A percentile compares a stretch with the other conserved stretches of the same genome.
Conservation (phyloP, 2,797 vertebrate genomes). For the Darevskia mixta region DNA sequence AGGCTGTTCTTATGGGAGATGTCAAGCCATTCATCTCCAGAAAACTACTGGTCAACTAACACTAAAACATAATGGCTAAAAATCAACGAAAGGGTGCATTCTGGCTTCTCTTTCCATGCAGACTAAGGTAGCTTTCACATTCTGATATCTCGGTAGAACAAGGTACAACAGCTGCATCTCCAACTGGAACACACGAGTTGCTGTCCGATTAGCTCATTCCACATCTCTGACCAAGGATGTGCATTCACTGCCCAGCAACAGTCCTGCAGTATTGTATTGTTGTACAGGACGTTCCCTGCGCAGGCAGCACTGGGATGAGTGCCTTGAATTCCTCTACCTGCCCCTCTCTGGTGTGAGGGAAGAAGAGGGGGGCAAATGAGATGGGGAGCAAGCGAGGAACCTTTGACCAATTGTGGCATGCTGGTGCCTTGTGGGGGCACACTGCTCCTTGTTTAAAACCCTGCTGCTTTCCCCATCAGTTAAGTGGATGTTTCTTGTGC, state of each 20-base stretch:
- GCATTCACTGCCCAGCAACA: constrained; percentile 43
- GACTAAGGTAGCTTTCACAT: constrained; percentile 47
- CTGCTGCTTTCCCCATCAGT: constrained; percentile 56
- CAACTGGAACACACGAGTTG: constrained; percentile 41
- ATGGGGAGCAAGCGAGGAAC: not conserved
- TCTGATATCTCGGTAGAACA: constrained; percentile 29
- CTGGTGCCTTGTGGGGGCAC: constrained; percentile 37
- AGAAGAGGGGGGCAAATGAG: not conserved
- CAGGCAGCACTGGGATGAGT: constrained; percentile 63
- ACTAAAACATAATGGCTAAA: constrained; percentile 45
- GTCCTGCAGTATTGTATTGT: constrained; percentile 37
- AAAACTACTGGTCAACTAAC: constrained; percentile 63
- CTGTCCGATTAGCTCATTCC: constrained; percentile 16
- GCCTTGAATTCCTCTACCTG: constrained; percentile 68
- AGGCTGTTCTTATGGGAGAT: constrained; percentile 38
- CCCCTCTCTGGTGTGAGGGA: constrained; percentile 44
- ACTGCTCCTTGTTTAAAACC: constrained; percentile 34
- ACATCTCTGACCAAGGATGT: constrained; percentile 43
- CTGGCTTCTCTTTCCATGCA: not conserved
- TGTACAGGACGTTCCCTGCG: constrained; percentile 31
- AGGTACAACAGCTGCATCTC: not conserved
- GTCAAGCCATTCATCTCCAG: constrained; percentile 42
- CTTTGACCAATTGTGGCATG: constrained; percentile 31
- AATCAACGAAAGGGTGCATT: not conserved
- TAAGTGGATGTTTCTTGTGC: constrained; percentile 51